phyloP scores from a whole-genome alignment of 2,797 vertebrate species.

The Halcyon smyrnensis region DNA sequence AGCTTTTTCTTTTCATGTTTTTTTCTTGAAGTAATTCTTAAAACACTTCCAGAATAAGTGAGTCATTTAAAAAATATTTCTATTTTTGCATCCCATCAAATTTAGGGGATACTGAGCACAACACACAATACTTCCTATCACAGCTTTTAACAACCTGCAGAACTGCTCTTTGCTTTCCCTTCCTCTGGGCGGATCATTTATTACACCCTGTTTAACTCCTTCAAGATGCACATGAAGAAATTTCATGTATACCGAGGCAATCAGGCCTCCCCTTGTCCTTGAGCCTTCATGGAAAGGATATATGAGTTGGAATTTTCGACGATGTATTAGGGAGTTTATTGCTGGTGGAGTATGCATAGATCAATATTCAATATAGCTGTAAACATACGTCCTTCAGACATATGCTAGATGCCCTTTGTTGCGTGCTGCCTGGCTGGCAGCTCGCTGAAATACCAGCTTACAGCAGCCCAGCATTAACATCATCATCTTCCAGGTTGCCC shows the following conservation, averaged over 20 bases:
- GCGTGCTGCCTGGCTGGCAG: not conserved
- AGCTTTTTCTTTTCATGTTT: not conserved
- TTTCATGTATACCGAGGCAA: not conserved
- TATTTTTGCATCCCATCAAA: not conserved
- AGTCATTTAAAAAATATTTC: not conserved
- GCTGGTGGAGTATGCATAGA: constrained; percentile 30
- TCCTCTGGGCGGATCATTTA: not conserved
- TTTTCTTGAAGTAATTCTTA: not conserved
- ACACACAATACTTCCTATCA: not conserved
- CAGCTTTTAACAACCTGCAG: not conserved
- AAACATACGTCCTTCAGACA: not conserved
- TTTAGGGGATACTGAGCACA: not conserved
- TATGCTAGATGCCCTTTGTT: not conserved
- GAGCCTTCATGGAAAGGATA: not conserved
- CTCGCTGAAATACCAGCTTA: not conserved
- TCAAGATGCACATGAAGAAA: not conserved
- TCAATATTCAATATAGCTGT: constrained; percentile 61
- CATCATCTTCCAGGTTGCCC: not conserved
- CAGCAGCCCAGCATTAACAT: not conserved
- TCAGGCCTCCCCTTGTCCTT: not conserved
- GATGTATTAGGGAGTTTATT: not conserved
- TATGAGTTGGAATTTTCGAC: constrained; percentile 3
- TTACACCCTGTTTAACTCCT: not conserved
- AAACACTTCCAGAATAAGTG: rapidly evolving
- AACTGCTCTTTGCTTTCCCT: not conserved